These are phyloP conservation scores for Yasuhikotakia modesta DNA, from an alignment of 2,797 vertebrate genomes.

Conservation along the genomic window DNA sequence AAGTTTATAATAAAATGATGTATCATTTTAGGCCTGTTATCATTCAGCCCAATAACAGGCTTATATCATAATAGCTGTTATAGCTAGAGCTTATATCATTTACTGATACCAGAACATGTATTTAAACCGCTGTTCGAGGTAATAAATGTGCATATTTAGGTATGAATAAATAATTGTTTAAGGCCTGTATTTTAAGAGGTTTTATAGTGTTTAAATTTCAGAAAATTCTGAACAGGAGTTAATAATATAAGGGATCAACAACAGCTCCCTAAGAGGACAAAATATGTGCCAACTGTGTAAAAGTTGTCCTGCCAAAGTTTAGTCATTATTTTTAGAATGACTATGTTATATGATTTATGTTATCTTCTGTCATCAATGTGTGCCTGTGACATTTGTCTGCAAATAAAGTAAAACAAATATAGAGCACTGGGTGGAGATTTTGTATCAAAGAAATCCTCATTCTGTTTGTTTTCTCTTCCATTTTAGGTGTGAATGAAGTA, in stretches of 20 bases:
- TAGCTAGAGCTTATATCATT: neutral
- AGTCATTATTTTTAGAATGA: constrained; percentile 50
- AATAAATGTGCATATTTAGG: constrained; percentile 12
- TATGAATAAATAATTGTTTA: neutral
- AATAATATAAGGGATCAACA: neutral
- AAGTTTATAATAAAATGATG: too few species aligned
- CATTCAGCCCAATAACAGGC: too few species aligned
- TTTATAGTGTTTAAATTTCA: neutral
- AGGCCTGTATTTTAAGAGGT: neutral
- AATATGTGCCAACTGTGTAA: constrained; percentile 54
- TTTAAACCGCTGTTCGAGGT: neutral
- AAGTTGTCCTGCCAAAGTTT: constrained; percentile 58
- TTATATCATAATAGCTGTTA: neutral
- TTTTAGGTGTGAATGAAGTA: constrained; percentile 85
- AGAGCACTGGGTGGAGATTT: constrained; percentile 49
- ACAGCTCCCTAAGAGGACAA: constrained; percentile 43
- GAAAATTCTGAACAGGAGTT: neutral
- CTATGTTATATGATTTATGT: constrained; percentile 50
- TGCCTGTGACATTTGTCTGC: constrained; percentile 58
- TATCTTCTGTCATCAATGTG: constrained; percentile 49
- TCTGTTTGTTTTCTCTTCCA: constrained; percentile 67
- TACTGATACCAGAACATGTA: neutral
- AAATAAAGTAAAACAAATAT: constrained; percentile 56
- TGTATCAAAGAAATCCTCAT: constrained; percentile 63
- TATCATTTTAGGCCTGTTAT: too few species aligned